phyloP scores from a whole-genome alignment of 2,113 vertebrate species.

The Climacteris rufus region DNA sequence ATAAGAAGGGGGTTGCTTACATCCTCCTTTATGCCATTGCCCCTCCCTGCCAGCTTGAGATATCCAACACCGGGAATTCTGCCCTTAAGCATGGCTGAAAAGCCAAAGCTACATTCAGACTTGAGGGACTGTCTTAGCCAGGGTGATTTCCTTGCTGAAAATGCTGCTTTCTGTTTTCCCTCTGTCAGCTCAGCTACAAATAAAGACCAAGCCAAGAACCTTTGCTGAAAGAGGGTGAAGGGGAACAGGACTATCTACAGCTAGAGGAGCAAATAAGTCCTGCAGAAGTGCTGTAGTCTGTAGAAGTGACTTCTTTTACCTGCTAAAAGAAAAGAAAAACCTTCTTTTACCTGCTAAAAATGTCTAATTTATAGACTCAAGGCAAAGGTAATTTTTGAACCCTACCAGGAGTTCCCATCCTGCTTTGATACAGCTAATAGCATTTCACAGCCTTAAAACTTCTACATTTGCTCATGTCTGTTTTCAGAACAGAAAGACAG shows the following conservation, averaged over 20 bases:
- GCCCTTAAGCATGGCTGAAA: background rate
- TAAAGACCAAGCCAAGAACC: background rate
- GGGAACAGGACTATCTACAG: background rate
- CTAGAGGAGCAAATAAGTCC: background rate
- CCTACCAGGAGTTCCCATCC: background rate
- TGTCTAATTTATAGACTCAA: background rate
- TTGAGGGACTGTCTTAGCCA: background rate
- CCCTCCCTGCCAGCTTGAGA: background rate
- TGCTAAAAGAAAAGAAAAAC: too few species aligned
- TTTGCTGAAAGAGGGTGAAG: background rate
- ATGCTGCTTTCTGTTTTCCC: background rate
- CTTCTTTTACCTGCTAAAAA: background rate
- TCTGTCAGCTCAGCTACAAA: background rate
- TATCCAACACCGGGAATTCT: background rate
- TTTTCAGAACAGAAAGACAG: background rate
- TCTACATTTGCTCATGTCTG: background rate
- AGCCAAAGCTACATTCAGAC: background rate
- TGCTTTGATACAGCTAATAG: background rate
- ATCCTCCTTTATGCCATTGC: background rate
- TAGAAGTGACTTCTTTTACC: background rate
- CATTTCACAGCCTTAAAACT: background rate
- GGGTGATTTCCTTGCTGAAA: background rate
- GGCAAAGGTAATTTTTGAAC: background rate
- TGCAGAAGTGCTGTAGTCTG: background rate
- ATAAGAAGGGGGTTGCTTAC: background rate